These are phyloP conservation scores for Plectrocnemia conspersa DNA, from an alignment of 1,140 invertebrate species.

Conservation along the genomic window DNA sequence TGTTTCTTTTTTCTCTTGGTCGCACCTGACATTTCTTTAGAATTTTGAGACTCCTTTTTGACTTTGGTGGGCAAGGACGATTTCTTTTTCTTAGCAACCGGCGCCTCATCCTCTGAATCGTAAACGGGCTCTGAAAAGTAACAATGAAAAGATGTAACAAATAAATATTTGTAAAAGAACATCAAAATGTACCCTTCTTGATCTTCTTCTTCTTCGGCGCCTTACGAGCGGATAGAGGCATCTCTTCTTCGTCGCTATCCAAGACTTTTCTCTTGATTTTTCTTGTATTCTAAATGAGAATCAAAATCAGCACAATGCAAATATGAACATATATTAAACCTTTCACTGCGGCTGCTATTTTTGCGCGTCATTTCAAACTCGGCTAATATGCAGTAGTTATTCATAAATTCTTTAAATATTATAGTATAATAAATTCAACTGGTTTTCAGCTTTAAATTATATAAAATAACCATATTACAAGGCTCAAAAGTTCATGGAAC, in stretches of 20 bases:
- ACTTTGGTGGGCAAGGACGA: constrained; percentile 45
- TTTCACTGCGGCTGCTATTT: no score
- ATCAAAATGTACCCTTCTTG: constrained; percentile 47
- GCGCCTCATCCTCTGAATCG: constrained; percentile 57
- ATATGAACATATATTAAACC: neutral
- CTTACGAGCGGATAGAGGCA: constrained; percentile 37
- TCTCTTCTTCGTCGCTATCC: constrained; percentile 47
- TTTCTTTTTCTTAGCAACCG: constrained; percentile 54
- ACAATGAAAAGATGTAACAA: constrained; percentile 16
- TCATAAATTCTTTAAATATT: no score
- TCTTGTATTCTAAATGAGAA: constrained; percentile 38
- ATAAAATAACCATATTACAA: no score
- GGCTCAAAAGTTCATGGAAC: no score
- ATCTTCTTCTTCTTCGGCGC: constrained; percentile 49
- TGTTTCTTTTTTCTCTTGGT: constrained; percentile 71
- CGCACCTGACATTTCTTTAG: constrained; percentile 42
- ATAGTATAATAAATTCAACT: neutral
- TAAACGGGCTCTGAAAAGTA: constrained; percentile 46
- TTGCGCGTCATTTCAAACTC: no score
- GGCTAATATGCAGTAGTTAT: no score
- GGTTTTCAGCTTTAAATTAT: neutral
- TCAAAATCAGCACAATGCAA: constrained; percentile 6
- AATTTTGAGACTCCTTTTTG: constrained; percentile 42
- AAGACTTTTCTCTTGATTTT: constrained; percentile 32
- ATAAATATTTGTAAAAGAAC: neutral